Conservation (phyloP, 1,140 invertebrate species). For the Nephotettix cincticeps region DNA sequence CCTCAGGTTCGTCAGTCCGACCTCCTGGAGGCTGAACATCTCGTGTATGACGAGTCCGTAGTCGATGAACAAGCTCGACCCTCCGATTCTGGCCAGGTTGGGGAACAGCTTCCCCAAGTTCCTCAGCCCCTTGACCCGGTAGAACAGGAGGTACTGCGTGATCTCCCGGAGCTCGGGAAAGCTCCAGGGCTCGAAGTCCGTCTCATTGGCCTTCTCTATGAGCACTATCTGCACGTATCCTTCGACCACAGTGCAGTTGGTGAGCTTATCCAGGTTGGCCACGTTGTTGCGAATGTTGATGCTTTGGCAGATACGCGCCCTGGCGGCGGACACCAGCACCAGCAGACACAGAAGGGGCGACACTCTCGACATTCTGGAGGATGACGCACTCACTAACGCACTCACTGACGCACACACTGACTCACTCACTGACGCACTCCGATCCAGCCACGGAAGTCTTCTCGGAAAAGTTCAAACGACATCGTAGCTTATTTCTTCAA, state of each 20-base stretch:
- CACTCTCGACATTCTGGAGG: too few species aligned
- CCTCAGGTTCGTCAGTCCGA: background rate
- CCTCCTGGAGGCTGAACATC: slow-evolving; percentile 59
- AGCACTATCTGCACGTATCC: slow-evolving; percentile 78
- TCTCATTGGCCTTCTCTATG: slow-evolving; percentile 56
- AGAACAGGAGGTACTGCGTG: slow-evolving; percentile 66
- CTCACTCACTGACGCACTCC: too few species aligned
- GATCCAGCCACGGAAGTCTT: too few species aligned
- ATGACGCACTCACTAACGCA: too few species aligned
- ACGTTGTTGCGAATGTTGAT: slow-evolving; percentile 80
- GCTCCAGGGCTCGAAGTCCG: slow-evolving; percentile 54
- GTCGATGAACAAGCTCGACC: slow-evolving; percentile 77
- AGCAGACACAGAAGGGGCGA: too few species aligned
- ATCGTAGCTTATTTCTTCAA: too few species aligned
- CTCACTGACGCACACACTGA: too few species aligned
- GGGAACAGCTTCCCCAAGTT: slow-evolving; percentile 86
- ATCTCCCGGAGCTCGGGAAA: slow-evolving; percentile 69
- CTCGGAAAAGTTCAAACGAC: too few species aligned
- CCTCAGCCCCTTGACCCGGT: slow-evolving; percentile 72
- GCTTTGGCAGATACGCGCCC: slow-evolving; percentile 60
- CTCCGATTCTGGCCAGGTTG: slow-evolving; percentile 91
- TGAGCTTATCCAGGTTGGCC: slow-evolving; percentile 62
- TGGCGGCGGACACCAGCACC: too few species aligned
- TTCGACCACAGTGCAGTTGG: slow-evolving; percentile 85
- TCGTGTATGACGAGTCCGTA: slow-evolving; percentile 87